Conservation (phyloP, 2,113 vertebrate genomes). For the Brevimyrus niger region DNA sequence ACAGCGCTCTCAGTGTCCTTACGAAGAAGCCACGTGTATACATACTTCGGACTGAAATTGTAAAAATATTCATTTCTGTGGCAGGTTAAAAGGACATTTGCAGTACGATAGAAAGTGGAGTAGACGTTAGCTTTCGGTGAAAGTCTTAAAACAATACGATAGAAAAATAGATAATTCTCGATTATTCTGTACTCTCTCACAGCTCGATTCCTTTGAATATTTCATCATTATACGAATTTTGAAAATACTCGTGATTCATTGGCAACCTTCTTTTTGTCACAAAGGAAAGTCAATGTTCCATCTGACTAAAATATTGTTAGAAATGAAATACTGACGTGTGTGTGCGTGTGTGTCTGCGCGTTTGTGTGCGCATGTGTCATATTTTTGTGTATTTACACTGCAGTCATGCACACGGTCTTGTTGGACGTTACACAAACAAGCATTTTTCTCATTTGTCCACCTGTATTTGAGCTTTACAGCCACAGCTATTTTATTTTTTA, state of each 20-base stretch:
- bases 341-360: background rate
- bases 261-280: background rate
- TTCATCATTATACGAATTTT: conserved; percentile 13
- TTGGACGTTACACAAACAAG: conserved; percentile 6
- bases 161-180: conserved; percentile 52
- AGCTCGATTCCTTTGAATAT: background rate
- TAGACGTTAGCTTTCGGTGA: conserved; percentile 38
- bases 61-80: conserved; percentile 11
- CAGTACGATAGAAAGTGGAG: conserved; percentile 40
- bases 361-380: background rate
- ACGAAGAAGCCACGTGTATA: background rate
- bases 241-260: conserved; percentile 26
- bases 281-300: background rate
- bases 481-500: background rate
- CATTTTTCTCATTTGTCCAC: conserved; percentile 4
- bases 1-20: background rate
- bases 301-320: background rate
- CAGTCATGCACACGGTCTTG: conserved; percentile 19
- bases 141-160: conserved; percentile 42
- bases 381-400: conserved; percentile 4
- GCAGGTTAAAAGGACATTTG: conserved; percentile 24
- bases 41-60: background rate
- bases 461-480: background rate
- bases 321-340: background rate
- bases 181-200: conserved; percentile 14